Evolutionary conservation across 2,797 vertebrate genomes (phyloP).

Genomic region (Poeciliopsis turneri): DNA sequence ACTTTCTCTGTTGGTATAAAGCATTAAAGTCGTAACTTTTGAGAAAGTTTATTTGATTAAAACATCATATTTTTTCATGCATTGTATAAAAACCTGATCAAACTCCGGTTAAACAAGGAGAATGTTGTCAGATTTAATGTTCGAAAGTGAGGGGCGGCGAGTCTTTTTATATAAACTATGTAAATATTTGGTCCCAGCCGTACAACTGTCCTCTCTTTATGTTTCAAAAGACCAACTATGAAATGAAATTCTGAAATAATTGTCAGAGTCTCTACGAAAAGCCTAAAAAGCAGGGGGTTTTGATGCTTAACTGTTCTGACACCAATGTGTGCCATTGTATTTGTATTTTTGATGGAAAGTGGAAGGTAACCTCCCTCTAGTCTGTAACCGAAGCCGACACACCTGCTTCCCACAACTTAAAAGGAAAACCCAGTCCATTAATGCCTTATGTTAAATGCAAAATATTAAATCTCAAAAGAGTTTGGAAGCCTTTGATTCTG

Average conservation of each 20-base stretch:
- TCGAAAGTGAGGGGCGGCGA: not conserved
- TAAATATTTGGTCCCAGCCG: not conserved
- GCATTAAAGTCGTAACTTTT: not conserved
- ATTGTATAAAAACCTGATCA: not conserved
- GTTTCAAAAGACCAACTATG: not conserved
- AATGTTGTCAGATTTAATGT: not conserved
- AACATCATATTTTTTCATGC: not conserved
- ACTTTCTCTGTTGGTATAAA: not conserved
- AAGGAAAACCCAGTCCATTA: slow-evolving; percentile 46
- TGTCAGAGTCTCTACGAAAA: slow-evolving; percentile 10
- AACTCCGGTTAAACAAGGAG: not conserved
- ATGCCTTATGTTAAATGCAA: slow-evolving; percentile 22
- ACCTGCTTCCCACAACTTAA: slow-evolving; percentile 55
- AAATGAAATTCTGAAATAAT: not conserved
- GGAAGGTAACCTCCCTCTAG: slow-evolving; percentile 23
- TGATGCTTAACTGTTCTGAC: slow-evolving; percentile 18
- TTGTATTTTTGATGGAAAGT: slow-evolving; percentile 49
- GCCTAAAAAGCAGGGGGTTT: slow-evolving; percentile 2
- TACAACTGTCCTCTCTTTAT: not conserved
- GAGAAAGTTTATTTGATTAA: not conserved
- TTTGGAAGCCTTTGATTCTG: slow-evolving; percentile 44
- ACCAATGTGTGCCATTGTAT: slow-evolving; percentile 11
- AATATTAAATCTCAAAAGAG: slow-evolving; percentile 51
- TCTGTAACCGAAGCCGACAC: slow-evolving; percentile 40
- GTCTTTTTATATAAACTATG: not conserved